A percentile compares a stretch with the other conserved stretches of the same genome.
phyloP scores from a whole-genome alignment of 2,113 vertebrate species.

The Chloropsis cyanopogon region DNA sequence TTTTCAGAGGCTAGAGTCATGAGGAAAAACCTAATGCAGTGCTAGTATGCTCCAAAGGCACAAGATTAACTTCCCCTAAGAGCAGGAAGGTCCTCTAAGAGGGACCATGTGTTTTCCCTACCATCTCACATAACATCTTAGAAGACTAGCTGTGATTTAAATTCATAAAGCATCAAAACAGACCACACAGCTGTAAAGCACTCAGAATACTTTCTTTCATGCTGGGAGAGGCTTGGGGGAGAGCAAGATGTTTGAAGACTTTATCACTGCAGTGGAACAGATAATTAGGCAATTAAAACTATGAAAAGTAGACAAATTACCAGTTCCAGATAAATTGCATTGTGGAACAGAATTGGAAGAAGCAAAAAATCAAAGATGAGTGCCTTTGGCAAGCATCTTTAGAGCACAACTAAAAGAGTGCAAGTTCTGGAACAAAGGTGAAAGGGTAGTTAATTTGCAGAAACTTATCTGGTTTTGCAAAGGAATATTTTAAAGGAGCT shows the following conservation, averaged over 20 bases:
- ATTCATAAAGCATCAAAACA: neutral
- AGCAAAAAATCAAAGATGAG: neutral
- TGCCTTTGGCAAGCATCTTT: neutral
- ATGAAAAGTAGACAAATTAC: conserved; percentile 37
- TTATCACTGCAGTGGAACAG: conserved; percentile 18
- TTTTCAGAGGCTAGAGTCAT: neutral
- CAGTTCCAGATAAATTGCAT: neutral
- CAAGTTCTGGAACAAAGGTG: neutral
- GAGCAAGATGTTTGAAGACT: conserved; percentile 6
- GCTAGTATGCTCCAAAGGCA: neutral
- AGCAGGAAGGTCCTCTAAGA: too few relatives aligned
- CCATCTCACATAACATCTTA: neutral
- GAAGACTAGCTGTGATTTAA: neutral
- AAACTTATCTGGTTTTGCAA: neutral
- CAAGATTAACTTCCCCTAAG: neutral
- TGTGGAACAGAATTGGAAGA: neutral
- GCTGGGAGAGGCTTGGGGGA: neutral
- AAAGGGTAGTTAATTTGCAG: neutral
- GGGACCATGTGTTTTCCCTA: neutral
- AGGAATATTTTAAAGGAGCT: neutral
- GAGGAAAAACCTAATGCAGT: neutral
- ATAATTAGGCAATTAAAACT: conserved; percentile 57
- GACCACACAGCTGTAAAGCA: neutral
- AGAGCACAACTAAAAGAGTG: neutral
- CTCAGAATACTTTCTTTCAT: neutral